Base-by-base conservation (phyloP, 2,797 vertebrate genomes). In the Lycodopsis pacificus region DNA sequence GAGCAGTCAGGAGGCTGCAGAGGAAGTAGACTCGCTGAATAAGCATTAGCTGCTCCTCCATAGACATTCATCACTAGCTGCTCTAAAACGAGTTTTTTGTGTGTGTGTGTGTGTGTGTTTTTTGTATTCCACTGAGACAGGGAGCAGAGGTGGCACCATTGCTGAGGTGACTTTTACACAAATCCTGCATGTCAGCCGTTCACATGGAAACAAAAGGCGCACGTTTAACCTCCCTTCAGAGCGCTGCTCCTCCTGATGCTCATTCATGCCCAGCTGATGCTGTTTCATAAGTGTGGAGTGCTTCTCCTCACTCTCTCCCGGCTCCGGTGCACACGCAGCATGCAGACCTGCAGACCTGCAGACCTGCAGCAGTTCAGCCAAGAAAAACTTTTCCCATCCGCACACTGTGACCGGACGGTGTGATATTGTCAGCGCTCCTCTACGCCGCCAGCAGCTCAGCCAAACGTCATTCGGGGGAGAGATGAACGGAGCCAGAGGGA, bases 151-250 rank as follows among this genome's bases (percentile, higher is more conserved):
- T 86, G 87, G 88, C 66, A 62, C 70, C 53, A 22, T 73, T 66
- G 76, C 69, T 58, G 76, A 86, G 79, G 86, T 88, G 85, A 87
- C 81, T 86, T 89, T 87, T 81, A 80, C 85, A 84, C 84, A 90
- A 88, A 92, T 87, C 78, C 87, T 80, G 71, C 74, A 73, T 89
- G 84, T 88, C 89, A 90, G 82, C 76, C 54, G 70, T 80, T 90
- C 85, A 85, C 76, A 74, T 81, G 77, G 87, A 91, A 91, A 89
- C 88, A 89, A 90, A 88, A 53, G 80, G 70, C 40, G 32, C 80
- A 49, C 61, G 70, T 86, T 91, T 89, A 86, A 84, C 85, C 82
- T 90, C 61, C 71, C 64, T 87, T 88, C 78, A 87, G 82, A 90
- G 80, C 68, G 17, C 58, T 77, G 82, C 84, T 85, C 82, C 71